A percentile compares a stretch with the other conserved stretches of the same genome.
phyloP scores from a whole-genome alignment of 2,888 invertebrate species.

The Ichneumoninae sp. region DNA sequence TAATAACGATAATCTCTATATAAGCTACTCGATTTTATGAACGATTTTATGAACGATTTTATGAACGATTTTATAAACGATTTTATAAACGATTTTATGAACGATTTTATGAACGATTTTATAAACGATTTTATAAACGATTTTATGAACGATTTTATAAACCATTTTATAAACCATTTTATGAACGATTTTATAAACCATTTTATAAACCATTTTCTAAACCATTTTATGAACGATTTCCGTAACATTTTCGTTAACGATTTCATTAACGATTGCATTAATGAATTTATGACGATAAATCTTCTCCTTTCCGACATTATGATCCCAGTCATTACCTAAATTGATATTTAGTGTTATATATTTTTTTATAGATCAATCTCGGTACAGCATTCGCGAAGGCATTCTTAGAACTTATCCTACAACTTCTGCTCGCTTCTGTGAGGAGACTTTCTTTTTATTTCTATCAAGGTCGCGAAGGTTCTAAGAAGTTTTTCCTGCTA shows the following conservation, averaged over 20 bases:
- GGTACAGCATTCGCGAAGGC: not conserved
- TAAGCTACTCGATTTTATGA: not conserved
- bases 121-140: not conserved
- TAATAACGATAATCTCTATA: conserved; percentile 10
- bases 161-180: not conserved
- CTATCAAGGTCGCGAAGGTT: not conserved
- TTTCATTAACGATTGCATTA: not conserved
- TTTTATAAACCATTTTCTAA: not conserved
- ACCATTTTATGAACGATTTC: not conserved
- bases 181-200: not conserved
- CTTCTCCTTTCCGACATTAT: too few species aligned
- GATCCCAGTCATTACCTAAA: not conserved
- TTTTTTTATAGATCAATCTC: not conserved
- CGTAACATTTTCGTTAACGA: not conserved
- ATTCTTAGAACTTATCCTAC: not conserved
- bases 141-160: not conserved
- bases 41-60: not conserved
- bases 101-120: not conserved
- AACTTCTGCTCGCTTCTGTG: not conserved
- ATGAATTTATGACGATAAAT: not conserved
- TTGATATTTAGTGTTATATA: not conserved
- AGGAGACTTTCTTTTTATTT: not conserved
- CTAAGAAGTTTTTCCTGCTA: not conserved
- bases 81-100: not conserved
- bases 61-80: not conserved